A percentile compares a stretch with the other conserved stretches of the same genome.
These are phyloP conservation scores for Monopis laevigella DNA, from an alignment of 2,888 invertebrate species.

Conservation along the genomic window DNA sequence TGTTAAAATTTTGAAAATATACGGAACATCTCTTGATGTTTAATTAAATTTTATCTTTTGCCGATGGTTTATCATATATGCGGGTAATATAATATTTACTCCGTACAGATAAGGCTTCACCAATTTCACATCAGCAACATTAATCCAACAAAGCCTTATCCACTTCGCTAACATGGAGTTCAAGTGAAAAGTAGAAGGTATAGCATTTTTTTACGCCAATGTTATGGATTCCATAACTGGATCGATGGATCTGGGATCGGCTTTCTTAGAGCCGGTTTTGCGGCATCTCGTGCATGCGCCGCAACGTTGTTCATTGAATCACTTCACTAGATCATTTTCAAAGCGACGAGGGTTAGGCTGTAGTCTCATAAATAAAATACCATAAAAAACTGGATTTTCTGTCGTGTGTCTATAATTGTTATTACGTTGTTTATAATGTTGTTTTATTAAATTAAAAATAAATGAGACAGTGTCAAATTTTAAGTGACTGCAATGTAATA, in stretches of 20 bases:
- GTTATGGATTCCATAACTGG: constrained; percentile 48
- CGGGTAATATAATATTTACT: too few species aligned
- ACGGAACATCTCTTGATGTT: too few species aligned
- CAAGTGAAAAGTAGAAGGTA: constrained; percentile 47
- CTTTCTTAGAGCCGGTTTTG: constrained; percentile 35
- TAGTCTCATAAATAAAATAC: too few species aligned
- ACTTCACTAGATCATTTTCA: constrained; percentile 5
- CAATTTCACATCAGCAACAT: constrained; percentile 1
- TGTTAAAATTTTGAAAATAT: too few species aligned
- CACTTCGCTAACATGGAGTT: constrained; percentile 35
- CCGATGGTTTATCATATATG: too few species aligned
- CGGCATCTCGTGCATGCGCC: constrained; percentile 21
- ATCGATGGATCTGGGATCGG: constrained; percentile 25
- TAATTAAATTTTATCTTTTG: too few species aligned
- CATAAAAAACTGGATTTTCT: too few species aligned
- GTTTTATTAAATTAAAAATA: too few species aligned
- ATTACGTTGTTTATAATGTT: too few species aligned
- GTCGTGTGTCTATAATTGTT: too few species aligned
- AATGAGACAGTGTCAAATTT: too few species aligned
- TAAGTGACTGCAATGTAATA: too few species aligned
- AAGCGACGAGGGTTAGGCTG: neutral
- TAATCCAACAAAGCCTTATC: constrained; percentile 1
- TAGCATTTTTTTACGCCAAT: constrained; percentile 44
- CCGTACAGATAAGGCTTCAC: neutral
- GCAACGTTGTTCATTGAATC: constrained; percentile 5